Percentiles rank a stretch among this genome's conserved stretches.
phyloP scores from a whole-genome alignment of 2,888 invertebrate genomes.

The Nomada lathburiana region DNA sequence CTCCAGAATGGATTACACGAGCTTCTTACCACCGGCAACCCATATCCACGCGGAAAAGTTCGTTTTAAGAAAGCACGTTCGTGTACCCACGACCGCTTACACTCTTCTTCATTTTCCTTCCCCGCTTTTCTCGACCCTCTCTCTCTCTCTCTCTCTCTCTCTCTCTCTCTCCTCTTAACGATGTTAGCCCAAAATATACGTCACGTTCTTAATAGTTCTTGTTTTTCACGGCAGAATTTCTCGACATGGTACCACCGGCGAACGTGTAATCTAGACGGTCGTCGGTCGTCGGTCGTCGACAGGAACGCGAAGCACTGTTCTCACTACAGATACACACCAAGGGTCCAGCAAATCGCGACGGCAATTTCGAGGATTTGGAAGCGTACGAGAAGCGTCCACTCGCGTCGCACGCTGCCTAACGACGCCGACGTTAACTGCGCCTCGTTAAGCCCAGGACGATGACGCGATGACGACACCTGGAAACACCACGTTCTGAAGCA shows the following conservation, averaged over 20 bases:
- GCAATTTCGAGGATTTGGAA: constrained; percentile 41
- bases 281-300: constrained; percentile 11
- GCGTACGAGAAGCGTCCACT: constrained; percentile 41
- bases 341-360: constrained; percentile 24
- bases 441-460: constrained; percentile 65
- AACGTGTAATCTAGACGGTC: constrained; percentile 30
- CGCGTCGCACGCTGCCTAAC: constrained; percentile 58
- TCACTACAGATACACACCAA: constrained; percentile 23
- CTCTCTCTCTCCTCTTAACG: not conserved
- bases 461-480: constrained; percentile 62
- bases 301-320: constrained; percentile 45
- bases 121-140: too few species aligned
- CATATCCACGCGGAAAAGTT: constrained; percentile 21
- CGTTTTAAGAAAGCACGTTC: constrained; percentile 25
- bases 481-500: constrained; percentile 63
- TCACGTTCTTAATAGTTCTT: not conserved
- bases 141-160: too few species aligned
- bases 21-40: constrained; percentile 22
- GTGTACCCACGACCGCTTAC: constrained; percentile 14
- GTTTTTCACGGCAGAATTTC: not conserved
- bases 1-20: constrained; percentile 31
- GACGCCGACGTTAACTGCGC: constrained; percentile 66
- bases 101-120: constrained; percentile 2
- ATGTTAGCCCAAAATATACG: not conserved
- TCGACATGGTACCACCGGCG: not conserved